A percentile compares a stretch with the other conserved stretches of the same genome.
phyloP scores from a whole-genome alignment of 2,888 invertebrate genomes.

The Bellardia pandia region DNA sequence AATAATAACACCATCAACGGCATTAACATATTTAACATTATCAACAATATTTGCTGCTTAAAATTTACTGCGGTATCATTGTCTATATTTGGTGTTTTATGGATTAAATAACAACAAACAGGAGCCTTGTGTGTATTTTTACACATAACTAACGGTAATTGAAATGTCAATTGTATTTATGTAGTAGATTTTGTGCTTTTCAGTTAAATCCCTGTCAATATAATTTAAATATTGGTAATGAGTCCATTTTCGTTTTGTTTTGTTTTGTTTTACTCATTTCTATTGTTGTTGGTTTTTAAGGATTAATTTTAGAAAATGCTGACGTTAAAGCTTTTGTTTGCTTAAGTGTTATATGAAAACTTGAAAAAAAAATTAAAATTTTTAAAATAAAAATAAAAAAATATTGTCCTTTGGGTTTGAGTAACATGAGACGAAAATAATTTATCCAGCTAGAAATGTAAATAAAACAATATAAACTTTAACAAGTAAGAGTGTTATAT shows the following conservation, averaged over 20 bases:
- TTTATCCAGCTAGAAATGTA: too few species aligned
- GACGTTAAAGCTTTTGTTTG: neutral
- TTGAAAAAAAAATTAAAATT: neutral
- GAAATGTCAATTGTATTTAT: constrained; percentile 13
- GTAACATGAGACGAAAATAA: too few species aligned
- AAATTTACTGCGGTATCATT: constrained; percentile 24
- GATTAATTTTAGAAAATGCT: neutral
- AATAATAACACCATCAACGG: neutral
- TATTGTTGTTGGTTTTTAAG: neutral
- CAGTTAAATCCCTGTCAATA: neutral
- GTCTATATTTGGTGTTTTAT: neutral
- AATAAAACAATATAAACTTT: too few species aligned
- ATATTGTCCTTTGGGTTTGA: too few species aligned
- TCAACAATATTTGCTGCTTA: neutral
- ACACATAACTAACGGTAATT: constrained; percentile 47
- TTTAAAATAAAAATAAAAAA: too few species aligned
- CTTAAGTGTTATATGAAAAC: neutral
- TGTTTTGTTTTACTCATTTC: neutral
- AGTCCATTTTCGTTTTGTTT: neutral
- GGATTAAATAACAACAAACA: constrained; percentile 26
- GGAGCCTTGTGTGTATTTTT: neutral
- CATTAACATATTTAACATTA: constrained; percentile 10
- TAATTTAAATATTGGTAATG: neutral
- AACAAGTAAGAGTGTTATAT: too few species aligned
- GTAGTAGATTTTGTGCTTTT: neutral